Conservation (phyloP, 2,797 vertebrate species). For the Cyprinodon diabolis region DNA sequence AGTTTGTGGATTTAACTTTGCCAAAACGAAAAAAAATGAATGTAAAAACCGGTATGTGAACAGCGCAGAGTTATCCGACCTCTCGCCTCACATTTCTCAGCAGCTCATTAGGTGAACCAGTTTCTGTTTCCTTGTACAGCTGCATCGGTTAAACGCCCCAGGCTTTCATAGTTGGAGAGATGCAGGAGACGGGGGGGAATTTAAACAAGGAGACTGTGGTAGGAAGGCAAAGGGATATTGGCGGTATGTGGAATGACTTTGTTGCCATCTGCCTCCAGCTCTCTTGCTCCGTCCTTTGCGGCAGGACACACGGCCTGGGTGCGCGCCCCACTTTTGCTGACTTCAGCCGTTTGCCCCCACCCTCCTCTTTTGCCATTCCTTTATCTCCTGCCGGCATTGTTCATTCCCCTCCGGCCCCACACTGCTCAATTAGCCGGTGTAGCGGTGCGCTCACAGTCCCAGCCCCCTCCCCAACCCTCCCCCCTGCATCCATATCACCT, state of each 20-base stretch:
- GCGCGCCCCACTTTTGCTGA: constrained; percentile 77
- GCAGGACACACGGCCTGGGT: constrained; percentile 68
- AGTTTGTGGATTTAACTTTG: background rate
- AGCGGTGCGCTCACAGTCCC: constrained; percentile 70
- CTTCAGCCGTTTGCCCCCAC: constrained; percentile 68
- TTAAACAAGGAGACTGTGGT: background rate
- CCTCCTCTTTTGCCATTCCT: constrained; percentile 42
- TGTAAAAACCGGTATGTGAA: constrained; percentile 3
- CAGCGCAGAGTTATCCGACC: constrained; percentile 33
- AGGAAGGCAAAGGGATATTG: constrained; percentile 3
- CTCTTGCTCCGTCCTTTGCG: constrained; percentile 65
- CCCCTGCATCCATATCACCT: constrained; percentile 50
- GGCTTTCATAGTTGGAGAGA: constrained; percentile 32
- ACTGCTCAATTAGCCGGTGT: constrained; percentile 80
- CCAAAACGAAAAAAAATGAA: background rate
- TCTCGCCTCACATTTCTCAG: constrained; percentile 36
- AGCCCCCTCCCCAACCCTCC: constrained; percentile 18
- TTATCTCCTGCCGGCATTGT: constrained; percentile 75
- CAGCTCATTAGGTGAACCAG: constrained; percentile 18
- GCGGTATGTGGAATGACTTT: constrained; percentile 69
- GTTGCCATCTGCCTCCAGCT: constrained; percentile 79
- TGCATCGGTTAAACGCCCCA: constrained; percentile 41
- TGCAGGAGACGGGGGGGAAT: constrained; percentile 6
- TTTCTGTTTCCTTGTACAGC: constrained; percentile 25
- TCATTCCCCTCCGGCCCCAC: constrained; percentile 70